Base-by-base conservation (phyloP, 2,113 vertebrate species). In the Heterotilapia buettikoferi region DNA sequence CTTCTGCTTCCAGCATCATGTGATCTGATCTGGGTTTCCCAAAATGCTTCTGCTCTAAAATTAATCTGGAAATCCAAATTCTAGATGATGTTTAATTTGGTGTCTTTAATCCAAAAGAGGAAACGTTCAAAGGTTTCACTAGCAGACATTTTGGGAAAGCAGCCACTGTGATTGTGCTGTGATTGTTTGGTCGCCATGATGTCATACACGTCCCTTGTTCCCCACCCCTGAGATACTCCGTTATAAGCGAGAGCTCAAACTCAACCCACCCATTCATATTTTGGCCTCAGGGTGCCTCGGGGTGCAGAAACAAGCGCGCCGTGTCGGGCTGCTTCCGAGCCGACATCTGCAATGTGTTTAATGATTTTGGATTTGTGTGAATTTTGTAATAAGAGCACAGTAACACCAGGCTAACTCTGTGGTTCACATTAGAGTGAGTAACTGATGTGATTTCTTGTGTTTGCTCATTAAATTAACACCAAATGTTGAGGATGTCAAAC, bases 61-160 rank as follows among this genome's bases (percentile, higher is more conserved):
- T 33, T 18, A n/a, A 38, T 89, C 79, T 2, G 21, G 10, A 66
- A 6, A 9, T 18, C n/a, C 2, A 85, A 88, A 90, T 21, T 61
- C 5, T 6, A 2, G 19, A 36, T 12, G 7, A 13, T 7, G 5
- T 50, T 50, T 50, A 50, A 31, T 31, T 47, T 26, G 16, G 24
- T 19, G n/a, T 26, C 43, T 76, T 29, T 19, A 50, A 50, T 52
- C n/a, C 11, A 9, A 73, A 24, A 38, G 2, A 26, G 13, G 43
- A 36, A 12, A 14, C 2, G 8, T 3, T 14, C 3, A 16, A 21
- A 7, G 18, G 24, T 61, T 78, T 86, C 54, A 29, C 43, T 7
- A 2, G 56, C 63, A 61, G 47, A 50, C 84, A n/a, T 93, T 95
- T 94, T 94, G 95, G 92, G 92, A 94, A 92, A 89, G n/a, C 86